Evolutionary conservation across 2,888 invertebrate species (phyloP).

Genomic region (Itoplectis maculator): DNA sequence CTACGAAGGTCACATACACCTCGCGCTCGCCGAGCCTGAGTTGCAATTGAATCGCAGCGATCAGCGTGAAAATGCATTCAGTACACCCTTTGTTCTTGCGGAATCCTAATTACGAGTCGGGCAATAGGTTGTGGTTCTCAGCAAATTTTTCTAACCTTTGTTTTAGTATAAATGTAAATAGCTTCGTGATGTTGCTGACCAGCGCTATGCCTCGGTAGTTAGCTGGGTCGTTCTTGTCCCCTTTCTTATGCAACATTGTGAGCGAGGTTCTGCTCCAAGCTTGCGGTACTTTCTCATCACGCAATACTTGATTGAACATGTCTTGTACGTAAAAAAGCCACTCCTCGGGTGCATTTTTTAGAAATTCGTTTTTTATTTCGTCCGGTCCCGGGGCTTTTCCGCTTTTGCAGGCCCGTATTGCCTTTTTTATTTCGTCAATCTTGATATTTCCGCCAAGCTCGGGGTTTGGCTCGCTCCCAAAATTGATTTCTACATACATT

Average conservation of each 20-base stretch:
- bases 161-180: slow-evolving; percentile 17
- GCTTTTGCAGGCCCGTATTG: not conserved
- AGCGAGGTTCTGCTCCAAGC: slow-evolving; percentile 38
- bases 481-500: too few relatives aligned
- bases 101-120: slow-evolving; percentile 29
- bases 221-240: slow-evolving; percentile 55
- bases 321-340: slow-evolving; percentile 36
- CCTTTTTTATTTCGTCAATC: not conserved
- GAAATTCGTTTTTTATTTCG: slow-evolving; percentile 48
- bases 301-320: slow-evolving; percentile 55
- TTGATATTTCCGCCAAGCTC: not conserved
- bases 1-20: slow-evolving; percentile 67
- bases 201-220: slow-evolving; percentile 71
- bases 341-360: slow-evolving; percentile 36
- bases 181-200: slow-evolving; percentile 59
- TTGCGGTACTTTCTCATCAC: slow-evolving; percentile 15
- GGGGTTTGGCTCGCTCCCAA: too few relatives aligned
- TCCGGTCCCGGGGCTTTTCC: slow-evolving; percentile 60
- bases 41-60: slow-evolving; percentile 34
- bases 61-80: slow-evolving; percentile 8
- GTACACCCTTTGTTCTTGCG: slow-evolving; percentile 18
- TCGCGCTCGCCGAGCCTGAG: slow-evolving; percentile 15
- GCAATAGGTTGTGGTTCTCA: slow-evolving; percentile 15
- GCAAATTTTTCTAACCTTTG: slow-evolving; percentile 5
- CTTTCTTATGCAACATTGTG: slow-evolving; percentile 53